Base-by-base conservation (phyloP, 2,888 invertebrate species). In the Agrotis ipsilon region DNA sequence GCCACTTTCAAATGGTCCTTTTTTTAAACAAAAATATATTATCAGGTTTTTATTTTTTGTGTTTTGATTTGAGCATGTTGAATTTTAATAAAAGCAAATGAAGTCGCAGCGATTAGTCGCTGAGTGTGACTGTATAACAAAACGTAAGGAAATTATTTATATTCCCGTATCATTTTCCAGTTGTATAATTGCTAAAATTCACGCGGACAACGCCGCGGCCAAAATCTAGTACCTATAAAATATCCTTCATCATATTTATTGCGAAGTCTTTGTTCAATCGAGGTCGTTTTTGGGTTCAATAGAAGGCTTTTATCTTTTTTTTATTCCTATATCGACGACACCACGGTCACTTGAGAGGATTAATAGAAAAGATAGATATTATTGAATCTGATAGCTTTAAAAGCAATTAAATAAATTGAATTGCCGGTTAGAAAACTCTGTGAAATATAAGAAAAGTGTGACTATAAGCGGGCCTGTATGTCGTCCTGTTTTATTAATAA, bases 351-450 rank as follows among this genome's bases (percentile, higher is more conserved):
- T 39, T 65, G 43, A 13, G 5, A 45, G 7, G 49, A 59, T 66
- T 76, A 55, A 51, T 58, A 79, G 32, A 62, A 72, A 39, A 65
- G 16, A 65, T 59, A 16, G 32, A 71, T 61, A 52, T 78, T 55
- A 63, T 67, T 63, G 11, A 32, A 68, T 58, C 49, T 45, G n/a
- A 61, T 48, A 45, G 18, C n/a, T 2, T 55, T 18, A 32, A 59
- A 27, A 68, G 75, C 76, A 66, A 68, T 75, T 68, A 68, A 59
- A 75, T 39, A 39, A 59, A 75, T 55, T 66, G 19, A 48, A 80
- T 68, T 80, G 51, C n/a, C 24, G 39, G 54, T 68, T 59, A 21
- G 39, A 45, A 62, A 62, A 75, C 11, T 51, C 1, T 1, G 16
- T 59, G 58, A 13, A 75, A 78, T 46, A 65, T 24, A 75, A 51